A percentile compares a stretch with the other conserved stretches of the same genome.
Evolutionary conservation across 2,113 vertebrate genomes (phyloP).

Genomic region (Albula glossodonta): DNA sequence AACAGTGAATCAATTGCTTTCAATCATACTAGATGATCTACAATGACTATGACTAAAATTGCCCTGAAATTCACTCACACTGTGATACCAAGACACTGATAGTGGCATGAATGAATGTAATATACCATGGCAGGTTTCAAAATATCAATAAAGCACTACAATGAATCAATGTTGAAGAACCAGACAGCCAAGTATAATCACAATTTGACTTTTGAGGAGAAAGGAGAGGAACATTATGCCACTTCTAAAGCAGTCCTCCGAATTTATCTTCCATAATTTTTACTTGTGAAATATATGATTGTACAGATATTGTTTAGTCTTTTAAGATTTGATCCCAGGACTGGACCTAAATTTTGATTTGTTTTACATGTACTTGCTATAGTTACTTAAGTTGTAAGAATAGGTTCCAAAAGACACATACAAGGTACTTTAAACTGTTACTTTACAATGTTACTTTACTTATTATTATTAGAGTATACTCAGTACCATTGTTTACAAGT

Average conservation of each 20-base stretch:
- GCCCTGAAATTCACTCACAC: neutral
- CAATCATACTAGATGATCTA: neutral
- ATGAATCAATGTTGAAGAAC: neutral
- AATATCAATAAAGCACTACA: neutral
- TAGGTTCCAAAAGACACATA: no score
- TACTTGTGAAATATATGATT: neutral
- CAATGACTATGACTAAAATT: neutral
- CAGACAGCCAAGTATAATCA: neutral
- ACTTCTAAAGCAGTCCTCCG: neutral
- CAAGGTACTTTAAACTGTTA: no score
- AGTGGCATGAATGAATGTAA: neutral
- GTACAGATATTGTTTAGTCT: neutral
- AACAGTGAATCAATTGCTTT: no score
- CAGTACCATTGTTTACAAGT: no score
- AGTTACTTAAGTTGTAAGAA: no score
- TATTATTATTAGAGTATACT: no score
- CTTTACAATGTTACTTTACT: no score
- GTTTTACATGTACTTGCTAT: no score
- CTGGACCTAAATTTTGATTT: neutral
- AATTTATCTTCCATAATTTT: neutral
- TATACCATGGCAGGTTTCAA: neutral
- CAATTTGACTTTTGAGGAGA: neutral
- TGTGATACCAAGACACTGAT: neutral
- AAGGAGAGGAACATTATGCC: neutral
- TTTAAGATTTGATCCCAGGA: neutral